Evolutionary conservation across 2,888 invertebrate genomes (phyloP).

Genomic region (Pseudococcus viburni): DNA sequence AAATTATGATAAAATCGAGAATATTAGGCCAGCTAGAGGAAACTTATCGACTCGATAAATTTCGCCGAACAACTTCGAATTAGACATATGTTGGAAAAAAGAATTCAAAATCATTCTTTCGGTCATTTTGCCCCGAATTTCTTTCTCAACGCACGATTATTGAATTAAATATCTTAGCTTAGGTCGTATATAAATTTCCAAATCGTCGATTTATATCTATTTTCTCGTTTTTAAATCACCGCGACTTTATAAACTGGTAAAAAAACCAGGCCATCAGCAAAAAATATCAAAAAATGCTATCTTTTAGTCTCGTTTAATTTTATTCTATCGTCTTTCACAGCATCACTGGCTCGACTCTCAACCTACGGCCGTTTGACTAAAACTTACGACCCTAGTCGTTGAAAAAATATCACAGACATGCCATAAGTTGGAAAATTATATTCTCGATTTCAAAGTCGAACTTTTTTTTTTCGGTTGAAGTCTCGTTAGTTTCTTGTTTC

Average conservation of each 20-base stretch:
- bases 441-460: conserved; percentile 25
- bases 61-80: too few relatives aligned
- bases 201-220: conserved; percentile 30
- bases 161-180: background rate
- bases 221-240: background rate
- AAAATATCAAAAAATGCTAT: background rate
- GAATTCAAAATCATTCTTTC: background rate
- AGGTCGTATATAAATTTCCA: background rate
- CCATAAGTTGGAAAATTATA: conserved; percentile 36
- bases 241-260: background rate
- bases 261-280: background rate
- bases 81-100: background rate
- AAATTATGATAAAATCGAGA: too few relatives aligned
- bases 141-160: background rate
- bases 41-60: too few relatives aligned
- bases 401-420: conserved; percentile 16
- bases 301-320: background rate
- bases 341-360: background rate
- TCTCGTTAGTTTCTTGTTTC: background rate
- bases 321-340: conserved; percentile 11
- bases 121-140: background rate
- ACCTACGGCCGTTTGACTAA: background rate
- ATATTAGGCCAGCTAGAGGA: too few relatives aligned
- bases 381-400: background rate
- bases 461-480: background rate